These are phyloP conservation scores for Zosterops japonicus DNA, from an alignment of 2,113 vertebrate genomes.

Conservation along the genomic window DNA sequence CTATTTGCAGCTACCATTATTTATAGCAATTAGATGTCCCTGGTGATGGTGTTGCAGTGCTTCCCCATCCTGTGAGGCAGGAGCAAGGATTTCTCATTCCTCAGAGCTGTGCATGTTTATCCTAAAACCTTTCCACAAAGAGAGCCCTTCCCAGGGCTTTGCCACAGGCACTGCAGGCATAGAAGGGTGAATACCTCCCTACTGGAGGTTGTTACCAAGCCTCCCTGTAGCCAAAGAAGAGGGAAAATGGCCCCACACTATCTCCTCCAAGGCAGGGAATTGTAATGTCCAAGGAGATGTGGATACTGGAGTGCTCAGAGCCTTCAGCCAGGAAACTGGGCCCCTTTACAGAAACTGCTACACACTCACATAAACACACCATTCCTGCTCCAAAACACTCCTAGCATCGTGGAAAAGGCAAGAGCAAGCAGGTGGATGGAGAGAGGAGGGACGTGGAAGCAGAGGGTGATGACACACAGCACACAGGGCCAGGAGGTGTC, in stretches of 20 bases:
- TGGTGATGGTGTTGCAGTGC: neutral
- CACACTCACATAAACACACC: neutral
- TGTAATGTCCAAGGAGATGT: neutral
- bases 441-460: neutral
- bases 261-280: neutral
- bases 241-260: rapidly evolving
- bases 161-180: neutral
- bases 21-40: neutral
- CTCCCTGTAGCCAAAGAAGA: neutral
- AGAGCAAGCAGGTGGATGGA: neutral
- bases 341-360: neutral
- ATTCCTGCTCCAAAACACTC: neutral
- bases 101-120: neutral
- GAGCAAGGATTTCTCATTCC: neutral
- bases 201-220: neutral
- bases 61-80: neutral
- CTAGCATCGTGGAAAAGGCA: neutral
- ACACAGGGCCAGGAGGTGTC: neutral
- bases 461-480: neutral
- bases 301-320: neutral
- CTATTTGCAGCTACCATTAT: neutral
- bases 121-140: neutral
- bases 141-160: neutral
- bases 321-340: neutral
- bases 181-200: neutral